Base-by-base conservation (phyloP, 53 echinoderm and acorn worm genomes). In the Arbacia lixula region DNA sequence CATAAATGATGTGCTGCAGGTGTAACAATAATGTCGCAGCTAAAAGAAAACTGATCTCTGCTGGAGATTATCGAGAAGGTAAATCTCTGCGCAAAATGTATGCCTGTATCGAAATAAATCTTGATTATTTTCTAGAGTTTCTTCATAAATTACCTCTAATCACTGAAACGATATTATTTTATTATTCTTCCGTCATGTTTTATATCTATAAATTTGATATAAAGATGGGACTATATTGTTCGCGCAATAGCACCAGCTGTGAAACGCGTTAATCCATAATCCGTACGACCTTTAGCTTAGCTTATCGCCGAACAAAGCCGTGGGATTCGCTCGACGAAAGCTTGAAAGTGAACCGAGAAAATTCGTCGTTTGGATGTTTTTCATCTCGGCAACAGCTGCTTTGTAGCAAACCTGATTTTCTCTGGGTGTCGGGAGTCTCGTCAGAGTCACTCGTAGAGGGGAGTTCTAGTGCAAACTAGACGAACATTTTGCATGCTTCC, bases 291-390 rank as follows among this genome's bases (percentile, higher is more conserved):
- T 90, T 90, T 86, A 80, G 90, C 90, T 90, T 68, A 90, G 90
- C 90, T 86, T 85, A 90, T 86, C 90, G 85, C 82, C 81, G 90
- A 85, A 90, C 90, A 90, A 90, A 90, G 90, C 90, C 90, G 85
- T 53, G 71, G 20, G 82, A 81, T 63, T 81, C 64, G 46, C 82
- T 79, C 20, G 46, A 6, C 82, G 72, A 86, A 86, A 85, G 80
- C 60, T 64, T 39, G 71, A 86, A 90, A 79, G 85, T 42, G 71
- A 71, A 85, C 80, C 72, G n/a, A 53, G 51, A 82, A 81, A 72
- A 53, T 81, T 38, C 29, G 85, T 28, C 62, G 61, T 71, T 69
- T 72, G 33, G n/a, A 20, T 60, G 71, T 33, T 86, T 90, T 90
- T 63, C 63, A 33, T 16, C 26, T 50, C 10, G 14, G 35, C 42